Evolutionary conservation across 1,140 invertebrate species (phyloP), one percentile per base, ranked within the genome.

Genomic region (Vollenhovia emeryi): DNA sequence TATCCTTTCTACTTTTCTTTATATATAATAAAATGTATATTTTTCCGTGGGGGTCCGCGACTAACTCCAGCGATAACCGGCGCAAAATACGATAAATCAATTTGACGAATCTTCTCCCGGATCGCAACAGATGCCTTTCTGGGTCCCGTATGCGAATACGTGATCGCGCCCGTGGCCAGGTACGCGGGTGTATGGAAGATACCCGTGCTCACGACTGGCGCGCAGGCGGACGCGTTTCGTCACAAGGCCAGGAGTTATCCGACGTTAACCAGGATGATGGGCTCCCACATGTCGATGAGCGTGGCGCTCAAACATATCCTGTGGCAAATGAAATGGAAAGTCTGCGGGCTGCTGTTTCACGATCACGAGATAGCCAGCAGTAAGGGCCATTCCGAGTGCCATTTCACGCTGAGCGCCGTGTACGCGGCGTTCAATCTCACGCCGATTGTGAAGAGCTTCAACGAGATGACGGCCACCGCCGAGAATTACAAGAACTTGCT

Each of bases 131-230:
- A 99, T 94, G 98, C 97, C 0, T 98, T 99, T 92, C 96, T 99
- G 89, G 98, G 98, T 0, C 97, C 98, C 0, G 97, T 98, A 1
- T 99, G 98, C 94, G 98, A 98, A 89, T 99, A 98, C 93, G 98
- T 98, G 4, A 96, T 99, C 71, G 98, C 98, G 0, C 98, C 98
- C 0, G 98, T 99, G 1, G 97, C 98, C 0, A 95, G 98, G 15
- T 99, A 98, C 92, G 96, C 98, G 0, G 97, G 97, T 6, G 96
- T 96, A n/a, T 99, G 98, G 98, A 95, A 97, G 1, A 97, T 98
- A 24, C 98, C 98, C 0, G 96, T 99, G 1, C 93, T 99, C 7
- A 98, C 98, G 2, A 96, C 98, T 0, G 98, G 97, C 0, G 98
- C 97, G 0, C 97, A 98, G 90, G 97, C 97, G 0, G 96, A 98